Percentiles rank a stretch among this genome's conserved stretches.
Evolutionary conservation across 2,888 invertebrate genomes (phyloP).

Genomic region (Dendrolimus houi): DNA sequence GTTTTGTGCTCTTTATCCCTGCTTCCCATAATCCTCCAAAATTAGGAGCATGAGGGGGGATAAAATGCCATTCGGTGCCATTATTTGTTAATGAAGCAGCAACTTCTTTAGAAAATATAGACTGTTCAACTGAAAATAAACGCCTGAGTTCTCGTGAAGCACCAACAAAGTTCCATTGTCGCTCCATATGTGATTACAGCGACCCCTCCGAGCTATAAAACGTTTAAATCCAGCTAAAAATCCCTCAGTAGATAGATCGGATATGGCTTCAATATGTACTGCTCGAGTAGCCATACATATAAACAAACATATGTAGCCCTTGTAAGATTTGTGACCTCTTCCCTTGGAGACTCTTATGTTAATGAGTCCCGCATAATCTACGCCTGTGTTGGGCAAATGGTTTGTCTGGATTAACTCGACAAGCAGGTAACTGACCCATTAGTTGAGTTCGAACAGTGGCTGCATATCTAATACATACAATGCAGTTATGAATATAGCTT

Average conservation of each 20-base stretch:
- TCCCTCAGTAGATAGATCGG: slow-evolving; percentile 20
- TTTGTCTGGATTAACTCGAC: slow-evolving; percentile 9
- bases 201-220: slow-evolving; percentile 15
- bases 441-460: slow-evolving; percentile 3
- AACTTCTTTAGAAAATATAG: too few species aligned
- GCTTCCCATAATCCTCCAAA: too few species aligned
- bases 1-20: too few species aligned
- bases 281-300: slow-evolving; percentile 20
- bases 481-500: too few species aligned
- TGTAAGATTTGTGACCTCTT: slow-evolving; percentile 8
- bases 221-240: slow-evolving; percentile 19
- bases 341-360: slow-evolving; percentile 9
- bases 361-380: slow-evolving; percentile 16
- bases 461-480: too few species aligned
- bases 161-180: slow-evolving; percentile 18
- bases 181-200: slow-evolving; percentile 14
- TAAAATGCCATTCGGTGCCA: too few species aligned
- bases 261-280: slow-evolving; percentile 24
- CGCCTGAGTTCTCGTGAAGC: too few species aligned
- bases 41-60: too few species aligned
- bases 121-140: too few species aligned
- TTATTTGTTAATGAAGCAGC: too few species aligned
- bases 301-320: slow-evolving; percentile 3
- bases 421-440: slow-evolving; percentile 15
- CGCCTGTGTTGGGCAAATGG: slow-evolving; percentile 12